Evolutionary conservation across 2,888 invertebrate species (phyloP).

Genomic region (Sesamia inferens): DNA sequence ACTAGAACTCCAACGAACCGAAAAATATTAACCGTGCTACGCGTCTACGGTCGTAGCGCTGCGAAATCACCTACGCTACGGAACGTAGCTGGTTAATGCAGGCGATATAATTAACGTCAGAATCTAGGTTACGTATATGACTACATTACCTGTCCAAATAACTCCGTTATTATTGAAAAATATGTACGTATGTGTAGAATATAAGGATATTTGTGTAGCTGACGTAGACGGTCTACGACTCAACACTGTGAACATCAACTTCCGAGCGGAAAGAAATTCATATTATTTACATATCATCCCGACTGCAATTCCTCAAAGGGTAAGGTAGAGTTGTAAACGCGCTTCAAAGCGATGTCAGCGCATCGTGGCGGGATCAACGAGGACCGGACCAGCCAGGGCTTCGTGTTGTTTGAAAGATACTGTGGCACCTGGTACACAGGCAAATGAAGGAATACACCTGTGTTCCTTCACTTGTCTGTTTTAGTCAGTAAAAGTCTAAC

Average conservation of each 20-base stretch:
- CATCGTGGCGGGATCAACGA: no score
- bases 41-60: conserved; percentile 65
- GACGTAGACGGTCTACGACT: conserved; percentile 14
- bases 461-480: no score
- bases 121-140: conserved; percentile 54
- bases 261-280: neutral
- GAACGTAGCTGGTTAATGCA: conserved; percentile 52
- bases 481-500: no score
- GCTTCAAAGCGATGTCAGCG: no score
- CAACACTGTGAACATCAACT: conserved; percentile 12
- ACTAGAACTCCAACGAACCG: conserved; percentile 7
- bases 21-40: conserved; percentile 44
- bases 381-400: no score
- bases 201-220: neutral
- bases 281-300: neutral
- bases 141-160: conserved; percentile 33
- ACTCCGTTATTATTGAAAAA: conserved; percentile 26
- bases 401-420: no score
- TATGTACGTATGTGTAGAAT: neutral
- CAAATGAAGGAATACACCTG: no score
- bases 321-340: neutral
- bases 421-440: no score
- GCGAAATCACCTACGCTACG: conserved; percentile 59
- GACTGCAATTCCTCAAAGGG: neutral
- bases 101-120: conserved; percentile 41